Evolutionary conservation across 2,888 invertebrate genomes (phyloP).

Genomic region (Thereva nobilitata): DNA sequence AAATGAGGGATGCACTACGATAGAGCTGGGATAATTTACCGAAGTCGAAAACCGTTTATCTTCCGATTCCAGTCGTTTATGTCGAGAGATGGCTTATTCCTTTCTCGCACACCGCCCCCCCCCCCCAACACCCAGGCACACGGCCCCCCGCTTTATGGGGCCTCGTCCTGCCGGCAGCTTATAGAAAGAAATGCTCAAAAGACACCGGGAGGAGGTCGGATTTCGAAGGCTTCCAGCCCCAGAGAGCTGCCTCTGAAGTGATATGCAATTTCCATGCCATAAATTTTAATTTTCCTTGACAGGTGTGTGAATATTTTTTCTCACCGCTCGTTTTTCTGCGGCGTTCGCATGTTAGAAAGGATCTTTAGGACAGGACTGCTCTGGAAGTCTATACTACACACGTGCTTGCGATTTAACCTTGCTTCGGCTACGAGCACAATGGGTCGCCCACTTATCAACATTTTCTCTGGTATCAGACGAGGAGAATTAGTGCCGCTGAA

Average conservation of each 20-base stretch:
- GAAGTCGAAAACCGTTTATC: conserved; percentile 33
- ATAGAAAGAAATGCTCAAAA: neutral
- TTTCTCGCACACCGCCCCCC: neutral
- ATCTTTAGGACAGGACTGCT: neutral
- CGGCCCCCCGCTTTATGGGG: neutral
- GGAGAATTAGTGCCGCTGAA: conserved; percentile 17
- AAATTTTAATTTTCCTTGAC: conserved; percentile 35
- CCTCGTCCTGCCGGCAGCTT: neutral
- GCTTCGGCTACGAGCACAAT: conserved; percentile 15
- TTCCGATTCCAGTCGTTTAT: conserved; percentile 25
- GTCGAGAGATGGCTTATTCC: conserved; percentile 2
- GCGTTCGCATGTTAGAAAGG: conserved; percentile 9
- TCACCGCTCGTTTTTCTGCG: conserved; percentile 14
- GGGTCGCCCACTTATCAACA: conserved; percentile 16
- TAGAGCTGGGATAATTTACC: conserved; percentile 2
- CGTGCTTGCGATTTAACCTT: conserved; percentile 19
- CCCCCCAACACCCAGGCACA: neutral
- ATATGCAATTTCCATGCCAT: conserved; percentile 37
- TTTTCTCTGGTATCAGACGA: neutral
- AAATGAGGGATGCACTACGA: neutral
- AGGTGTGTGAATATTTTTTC: conserved; percentile 24
- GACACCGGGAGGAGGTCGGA: conserved; percentile 14
- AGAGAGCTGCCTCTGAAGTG: conserved; percentile 28
- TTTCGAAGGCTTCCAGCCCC: conserved; percentile 18
- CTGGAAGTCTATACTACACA: neutral